Base-by-base conservation (phyloP, 2,888 invertebrate species). In the Rhamphomyia laevipes region DNA sequence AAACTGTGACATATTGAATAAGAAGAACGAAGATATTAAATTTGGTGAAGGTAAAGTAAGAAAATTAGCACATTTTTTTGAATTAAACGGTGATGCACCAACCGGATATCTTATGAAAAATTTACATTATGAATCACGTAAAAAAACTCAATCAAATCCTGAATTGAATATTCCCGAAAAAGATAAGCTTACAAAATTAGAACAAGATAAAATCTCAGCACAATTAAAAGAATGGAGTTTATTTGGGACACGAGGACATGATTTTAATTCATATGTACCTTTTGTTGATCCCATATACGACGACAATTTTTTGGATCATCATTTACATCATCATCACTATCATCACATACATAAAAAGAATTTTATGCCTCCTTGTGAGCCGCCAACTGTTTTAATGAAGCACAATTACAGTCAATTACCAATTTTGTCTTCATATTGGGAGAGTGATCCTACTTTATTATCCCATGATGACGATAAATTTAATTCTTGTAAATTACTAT, bases 21-120 rank as follows among this genome's bases (percentile, higher is more conserved):
- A 16, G 43, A 44, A 43, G 30, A 41, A 42, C 27, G 31, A 45
- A 12, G 50, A 49, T 11, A 30, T 38, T 33, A 10, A 57, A 49
- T 76, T 82, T 17, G 80, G 82, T 0, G 76, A 77, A 50, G 84
- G 84, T 2, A 77, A 81, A 64, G 85, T 86, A 1, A 82, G 80
- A 50, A 82, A 80, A 38, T 69, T 86, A 51, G 75, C 84, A 0
- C 80, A 80, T 61, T 83, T 81, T 64, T 86, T 85, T 56, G 75
- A 81, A 49, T 53, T 55, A 6, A 55, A 63, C 47, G 55, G 51
- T 35, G 43, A 23, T 37, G 33, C 27, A 46, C 46, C 41, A 31
- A 23, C 17, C 57, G 43, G 21, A n/a, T 45, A 35, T 45, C n/a
- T 46, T 41, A 33, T 27, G 21, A 7, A 27, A 27, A 27, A 27